These are phyloP conservation scores for Eurytoma adleriae DNA, from an alignment of 2,888 invertebrate species.

Conservation along the genomic window DNA sequence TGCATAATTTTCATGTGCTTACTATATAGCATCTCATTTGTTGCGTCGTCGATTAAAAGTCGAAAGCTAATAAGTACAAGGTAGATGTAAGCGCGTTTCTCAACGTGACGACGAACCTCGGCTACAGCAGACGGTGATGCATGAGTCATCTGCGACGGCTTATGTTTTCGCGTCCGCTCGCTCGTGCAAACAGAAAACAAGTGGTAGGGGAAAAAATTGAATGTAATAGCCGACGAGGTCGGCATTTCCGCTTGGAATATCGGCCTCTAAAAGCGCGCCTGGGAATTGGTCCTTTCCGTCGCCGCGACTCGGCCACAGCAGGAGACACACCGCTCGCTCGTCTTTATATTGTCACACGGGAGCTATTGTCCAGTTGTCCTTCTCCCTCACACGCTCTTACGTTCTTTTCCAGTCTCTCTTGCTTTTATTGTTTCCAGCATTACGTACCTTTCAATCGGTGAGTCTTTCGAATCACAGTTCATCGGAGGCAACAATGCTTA, in stretches of 20 bases:
- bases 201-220: conserved; percentile 37
- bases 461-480: too few relatives aligned
- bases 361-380: too few relatives aligned
- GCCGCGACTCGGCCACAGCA: not conserved
- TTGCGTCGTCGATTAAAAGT: not conserved
- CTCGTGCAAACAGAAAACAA: not conserved
- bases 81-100: conserved; percentile 7
- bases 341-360: too few relatives aligned
- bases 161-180: conserved; percentile 10
- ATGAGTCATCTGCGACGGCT: conserved; percentile 35
- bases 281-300: conserved; percentile 14
- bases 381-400: too few relatives aligned
- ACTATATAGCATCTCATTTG: not conserved
- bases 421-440: too few relatives aligned
- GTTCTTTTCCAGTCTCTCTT: too few relatives aligned
- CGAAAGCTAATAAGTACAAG: too few relatives aligned
- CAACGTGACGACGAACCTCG: not conserved
- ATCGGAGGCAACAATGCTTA: too few relatives aligned
- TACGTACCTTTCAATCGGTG: too few relatives aligned
- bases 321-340: not conserved
- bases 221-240: conserved; percentile 53
- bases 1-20: too few relatives aligned
- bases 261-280: conserved; percentile 36
- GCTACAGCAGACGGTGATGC: conserved; percentile 10
- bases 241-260: conserved; percentile 52